Evolutionary conservation across 2,113 vertebrate species (phyloP).

Genomic region (Eurystomus gularis): DNA sequence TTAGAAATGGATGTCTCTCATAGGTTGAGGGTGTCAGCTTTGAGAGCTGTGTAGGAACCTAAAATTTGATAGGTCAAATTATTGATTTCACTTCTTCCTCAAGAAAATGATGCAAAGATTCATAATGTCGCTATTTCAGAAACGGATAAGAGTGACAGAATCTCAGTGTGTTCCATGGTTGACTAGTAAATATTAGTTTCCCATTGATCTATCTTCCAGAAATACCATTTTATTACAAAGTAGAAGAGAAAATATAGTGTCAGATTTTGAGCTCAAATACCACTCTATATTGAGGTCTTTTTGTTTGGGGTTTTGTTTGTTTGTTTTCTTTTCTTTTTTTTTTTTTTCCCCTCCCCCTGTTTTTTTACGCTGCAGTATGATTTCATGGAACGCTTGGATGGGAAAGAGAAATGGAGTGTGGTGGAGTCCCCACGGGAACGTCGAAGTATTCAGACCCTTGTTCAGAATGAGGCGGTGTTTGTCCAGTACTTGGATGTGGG

Average conservation of each 20-base stretch:
- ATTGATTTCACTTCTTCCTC: neutral
- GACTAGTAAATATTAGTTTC: neutral
- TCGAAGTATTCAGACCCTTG: conserved; percentile 94
- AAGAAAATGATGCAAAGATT: no score
- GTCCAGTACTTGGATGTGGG: conserved; percentile 95
- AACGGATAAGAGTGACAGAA: neutral
- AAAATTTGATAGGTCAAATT: neutral
- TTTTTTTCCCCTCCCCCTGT: neutral
- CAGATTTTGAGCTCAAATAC: neutral
- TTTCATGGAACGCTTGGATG: conserved; percentile 97
- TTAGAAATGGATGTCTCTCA: neutral
- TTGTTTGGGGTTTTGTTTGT: neutral
- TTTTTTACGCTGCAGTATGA: conserved; percentile 82
- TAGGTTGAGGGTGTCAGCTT: neutral
- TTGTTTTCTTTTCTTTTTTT: neutral
- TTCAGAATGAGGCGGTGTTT: conserved; percentile 96
- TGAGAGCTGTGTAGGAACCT: neutral
- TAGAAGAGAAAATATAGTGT: neutral
- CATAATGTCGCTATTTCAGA: neutral
- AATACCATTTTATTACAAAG: neutral
- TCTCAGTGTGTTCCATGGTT: neutral
- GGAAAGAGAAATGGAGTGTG: conserved; percentile 98
- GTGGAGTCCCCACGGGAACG: conserved; percentile 92
- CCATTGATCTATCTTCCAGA: neutral
- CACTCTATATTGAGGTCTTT: neutral